Evolutionary conservation across 2,888 invertebrate genomes (phyloP).

Genomic region (Eilema griseolum): DNA sequence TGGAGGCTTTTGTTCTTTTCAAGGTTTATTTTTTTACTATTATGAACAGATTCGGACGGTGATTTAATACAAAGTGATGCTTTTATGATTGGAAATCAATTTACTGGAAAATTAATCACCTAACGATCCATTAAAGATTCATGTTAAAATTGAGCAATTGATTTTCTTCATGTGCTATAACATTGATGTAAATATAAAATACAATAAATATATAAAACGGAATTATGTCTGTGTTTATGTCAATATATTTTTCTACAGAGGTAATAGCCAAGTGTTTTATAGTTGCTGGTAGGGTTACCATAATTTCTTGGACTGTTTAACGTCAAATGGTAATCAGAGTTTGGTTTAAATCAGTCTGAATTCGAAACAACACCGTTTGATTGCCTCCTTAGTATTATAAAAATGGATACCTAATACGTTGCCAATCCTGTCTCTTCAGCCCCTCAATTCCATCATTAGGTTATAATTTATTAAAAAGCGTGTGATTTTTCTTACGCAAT

Average conservation of each 20-base stretch:
- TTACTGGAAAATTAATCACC: slow-evolving; percentile 7
- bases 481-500: not conserved
- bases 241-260: too few relatives aligned
- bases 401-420: not conserved
- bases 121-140: slow-evolving; percentile 5
- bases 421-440: not conserved
- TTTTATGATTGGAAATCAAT: slow-evolving; percentile 7
- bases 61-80: not conserved
- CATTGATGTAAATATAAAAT: not conserved
- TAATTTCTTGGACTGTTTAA: not conserved
- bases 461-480: not conserved
- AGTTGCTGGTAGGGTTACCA: not conserved
- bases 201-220: too few relatives aligned
- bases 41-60: not conserved
- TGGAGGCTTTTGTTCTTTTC: slow-evolving; percentile 32
- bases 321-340: not conserved
- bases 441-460: not conserved
- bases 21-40: slow-evolving; percentile 37
- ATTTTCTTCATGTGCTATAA: not conserved
- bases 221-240: not conserved
- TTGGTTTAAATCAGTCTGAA: not conserved
- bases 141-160: not conserved
- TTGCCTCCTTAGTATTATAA: not conserved
- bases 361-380: not conserved
- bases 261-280: not conserved